These are phyloP conservation scores for Colistium nudipinnis DNA, from an alignment of 2,113 vertebrate species.

Conservation along the genomic window DNA sequence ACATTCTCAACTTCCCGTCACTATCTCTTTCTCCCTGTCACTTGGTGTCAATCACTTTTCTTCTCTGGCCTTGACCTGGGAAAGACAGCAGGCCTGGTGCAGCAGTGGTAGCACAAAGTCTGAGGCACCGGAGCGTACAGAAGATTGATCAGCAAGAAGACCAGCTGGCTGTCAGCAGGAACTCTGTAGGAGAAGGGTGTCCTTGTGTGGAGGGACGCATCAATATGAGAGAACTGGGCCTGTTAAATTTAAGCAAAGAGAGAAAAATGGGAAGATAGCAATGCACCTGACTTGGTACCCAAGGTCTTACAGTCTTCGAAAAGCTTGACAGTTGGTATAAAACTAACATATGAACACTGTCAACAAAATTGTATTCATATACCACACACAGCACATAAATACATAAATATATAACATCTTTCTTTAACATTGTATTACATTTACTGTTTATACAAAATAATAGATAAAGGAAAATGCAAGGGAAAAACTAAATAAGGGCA, in stretches of 20 bases:
- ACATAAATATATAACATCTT: too few relatives aligned
- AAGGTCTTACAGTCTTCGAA: too few relatives aligned
- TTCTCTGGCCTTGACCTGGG: constrained; percentile 75
- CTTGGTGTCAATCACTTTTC: constrained; percentile 60
- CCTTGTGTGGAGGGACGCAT: constrained; percentile 94
- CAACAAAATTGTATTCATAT: not conserved
- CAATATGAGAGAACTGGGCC: constrained; percentile 94
- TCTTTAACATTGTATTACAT: not conserved
- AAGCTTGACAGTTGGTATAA: not conserved
- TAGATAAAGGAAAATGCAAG: not conserved
- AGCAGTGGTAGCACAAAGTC: constrained; percentile 90
- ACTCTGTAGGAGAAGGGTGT: constrained; percentile 94
- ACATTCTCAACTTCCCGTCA: constrained; percentile 5
- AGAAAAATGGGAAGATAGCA: constrained; percentile 1
- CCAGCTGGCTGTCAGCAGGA: constrained; percentile 83
- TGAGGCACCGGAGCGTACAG: constrained; percentile 90
- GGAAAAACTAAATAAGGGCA: too few relatives aligned
- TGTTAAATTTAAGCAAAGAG: constrained; percentile 58
- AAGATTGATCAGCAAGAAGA: constrained; percentile 88
- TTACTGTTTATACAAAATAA: not conserved
- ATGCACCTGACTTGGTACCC: too few relatives aligned
- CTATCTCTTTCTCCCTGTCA: not conserved
- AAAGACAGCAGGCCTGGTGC: constrained; percentile 89
- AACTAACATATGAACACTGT: not conserved
- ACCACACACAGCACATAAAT: too few relatives aligned